phyloP scores from a whole-genome alignment of 2,888 invertebrate genomes.

The Apomyelois bistriatella region DNA sequence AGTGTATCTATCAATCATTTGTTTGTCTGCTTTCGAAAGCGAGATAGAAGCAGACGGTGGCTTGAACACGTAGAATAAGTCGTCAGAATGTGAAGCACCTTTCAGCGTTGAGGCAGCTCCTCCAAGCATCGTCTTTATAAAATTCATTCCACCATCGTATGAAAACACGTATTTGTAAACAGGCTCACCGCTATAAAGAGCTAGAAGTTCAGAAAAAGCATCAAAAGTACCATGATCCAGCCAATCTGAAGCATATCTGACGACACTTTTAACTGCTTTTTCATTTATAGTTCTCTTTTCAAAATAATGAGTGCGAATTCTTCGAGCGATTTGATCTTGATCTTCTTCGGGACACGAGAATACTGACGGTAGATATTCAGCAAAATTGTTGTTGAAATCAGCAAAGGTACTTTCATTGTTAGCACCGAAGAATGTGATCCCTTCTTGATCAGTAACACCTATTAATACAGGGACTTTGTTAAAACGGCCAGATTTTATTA shows the following conservation, averaged over 20 bases:
- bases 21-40: conserved; percentile 39
- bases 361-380: conserved; percentile 53
- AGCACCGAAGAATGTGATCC: conserved; percentile 58
- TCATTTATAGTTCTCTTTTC: conserved; percentile 32
- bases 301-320: conserved; percentile 7
- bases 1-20: conserved; percentile 51
- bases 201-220: conserved; percentile 30
- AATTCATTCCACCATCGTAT: conserved; percentile 60
- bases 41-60: conserved; percentile 36
- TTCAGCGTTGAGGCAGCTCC: conserved; percentile 20
- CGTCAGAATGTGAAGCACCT: conserved; percentile 62
- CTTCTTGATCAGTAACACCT: conserved; percentile 55
- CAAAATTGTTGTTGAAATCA: conserved; percentile 50
- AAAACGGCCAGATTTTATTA: conserved; percentile 52
- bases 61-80: conserved; percentile 66
- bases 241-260: conserved; percentile 62
- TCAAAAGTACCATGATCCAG: conserved; percentile 46
- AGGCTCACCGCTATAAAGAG: conserved; percentile 36
- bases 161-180: conserved; percentile 61
- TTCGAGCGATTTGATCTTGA: conserved; percentile 22
- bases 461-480: conserved; percentile 61
- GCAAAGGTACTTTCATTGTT: conserved; percentile 41
- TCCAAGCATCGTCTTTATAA: conserved; percentile 47
- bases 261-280: conserved; percentile 32
- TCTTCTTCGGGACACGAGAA: conserved; percentile 53